Evolutionary conservation across 37 sponge, comb jelly and placozoan species (phyloP), one percentile per base, ranked within the genome.

Genomic region (Agelas oroides): DNA sequence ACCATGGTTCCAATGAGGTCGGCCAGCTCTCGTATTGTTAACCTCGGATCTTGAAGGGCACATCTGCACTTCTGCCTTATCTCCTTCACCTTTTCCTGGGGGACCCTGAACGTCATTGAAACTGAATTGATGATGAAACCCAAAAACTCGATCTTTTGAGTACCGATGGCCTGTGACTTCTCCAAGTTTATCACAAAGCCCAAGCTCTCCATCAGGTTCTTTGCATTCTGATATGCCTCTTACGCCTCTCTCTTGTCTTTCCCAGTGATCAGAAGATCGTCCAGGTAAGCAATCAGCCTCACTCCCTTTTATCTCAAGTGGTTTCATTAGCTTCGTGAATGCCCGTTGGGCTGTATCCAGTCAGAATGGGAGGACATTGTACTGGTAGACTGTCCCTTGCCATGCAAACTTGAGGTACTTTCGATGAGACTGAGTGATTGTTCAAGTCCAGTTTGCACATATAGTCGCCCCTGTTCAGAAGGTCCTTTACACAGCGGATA

Each of bases 121-220:
- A 8, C 65, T 11, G 77, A 58, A 30, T 84, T 28, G 14, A 84
- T 12, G 77, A 76, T 23, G n/a, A 76, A 84, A n/a, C 86, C 86
- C 68, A 84, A 55, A 38, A 84, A 77, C 77, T 84, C 73, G 25
- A 82, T 56, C 25, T 1, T 17, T 40, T 82, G 73, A 19, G 35
- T 55, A 13, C 73, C 40, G 1, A 2, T 8, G 1, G 30, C 37
- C 20, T 36, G 37, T 38, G 80, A 79, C 31, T 79, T 79, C 55
- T 64, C 58, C 69, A 68, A 65, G 56, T 80, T 80, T 33, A 80
- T 41, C 68, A 80, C 69, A 39, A 80, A 80, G 21, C 80, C 80
- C 23, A 80, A 53, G 18, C n/a, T 55, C 54, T 40, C 35, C 69
- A 66, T 68, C 6, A 80, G 56, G 35, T 24, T 25, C 34, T 36